Base-by-base conservation (phyloP, 2,888 invertebrate species). In the Cephus pygmeus region DNA sequence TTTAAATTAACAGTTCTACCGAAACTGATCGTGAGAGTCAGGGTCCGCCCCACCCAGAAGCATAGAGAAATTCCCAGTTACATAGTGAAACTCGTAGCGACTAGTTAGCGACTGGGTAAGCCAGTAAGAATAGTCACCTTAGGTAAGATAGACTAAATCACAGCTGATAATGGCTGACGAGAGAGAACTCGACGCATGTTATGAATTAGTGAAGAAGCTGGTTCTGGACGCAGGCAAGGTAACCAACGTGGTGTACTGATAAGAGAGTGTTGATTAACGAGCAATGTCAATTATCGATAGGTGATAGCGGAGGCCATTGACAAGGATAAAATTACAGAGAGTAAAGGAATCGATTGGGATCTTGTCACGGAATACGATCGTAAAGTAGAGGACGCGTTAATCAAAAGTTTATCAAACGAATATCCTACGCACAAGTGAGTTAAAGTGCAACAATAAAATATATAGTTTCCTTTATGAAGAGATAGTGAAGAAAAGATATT, bases 291-390 rank as follows among this genome's bases (percentile, higher is more conserved):
- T 56, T 23, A 9, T 56, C 56, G 56, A 23, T 12, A 94, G 94
- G 91, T 94, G 79, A 93, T 95, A 73, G 89, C 91, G 74, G 93
- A 92, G 81, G 94, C 94, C 4, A 87, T 87, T 31, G 83, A 84
- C 74, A 88, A 92, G 84, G 90, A 92, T 75, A 93, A 93, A 83
- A 91, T 90, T 78, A 91, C 94, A 0, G 92, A 93, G 81, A 92
- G 93, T 31, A 97, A 97, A 91, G 92, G 93, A 3, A 93, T 93
- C 76, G 94, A 94, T 83, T 94, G 94, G 87, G 97, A 97, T 92
- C 92, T 97, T 74, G 97, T 97, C 15, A 97, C 97, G 1, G 95
- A 95, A 86, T 96, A 96, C 80, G 97, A 97, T 89, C 93, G 94
- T 84, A 94, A 93, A 87, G 95, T 97, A 34, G 97, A 97, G 91